Evolutionary conservation across 2,888 invertebrate genomes (phyloP).

Genomic region (Ypsolopha scabrella): DNA sequence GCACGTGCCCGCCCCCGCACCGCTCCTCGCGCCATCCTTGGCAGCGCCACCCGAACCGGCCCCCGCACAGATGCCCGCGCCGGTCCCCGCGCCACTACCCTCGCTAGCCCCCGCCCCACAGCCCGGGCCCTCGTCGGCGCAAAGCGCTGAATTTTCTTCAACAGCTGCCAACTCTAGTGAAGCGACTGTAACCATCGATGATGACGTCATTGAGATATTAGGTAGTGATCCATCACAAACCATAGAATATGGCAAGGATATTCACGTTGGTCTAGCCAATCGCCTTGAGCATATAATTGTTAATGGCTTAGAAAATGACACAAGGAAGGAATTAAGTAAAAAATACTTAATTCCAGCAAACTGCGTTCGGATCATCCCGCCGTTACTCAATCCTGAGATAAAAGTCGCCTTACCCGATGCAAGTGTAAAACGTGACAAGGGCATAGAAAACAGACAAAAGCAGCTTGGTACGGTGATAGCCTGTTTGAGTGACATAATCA

Average conservation of each 20-base stretch:
- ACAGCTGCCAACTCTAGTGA: no score
- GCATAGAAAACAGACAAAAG: constrained; percentile 15
- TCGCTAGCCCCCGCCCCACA: no score
- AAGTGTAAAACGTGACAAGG: constrained; percentile 13
- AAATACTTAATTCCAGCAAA: constrained; percentile 14
- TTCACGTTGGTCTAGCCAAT: constrained; percentile 13
- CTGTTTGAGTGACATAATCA: constrained; percentile 11
- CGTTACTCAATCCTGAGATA: constrained; percentile 15
- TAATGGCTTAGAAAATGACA: constrained; percentile 12
- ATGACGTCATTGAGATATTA: constrained; percentile 8
- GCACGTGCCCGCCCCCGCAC: no score
- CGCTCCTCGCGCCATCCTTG: no score
- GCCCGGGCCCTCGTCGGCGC: no score
- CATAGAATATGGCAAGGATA: constrained; percentile 11
- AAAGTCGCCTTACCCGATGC: constrained; percentile 12
- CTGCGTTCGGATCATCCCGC: constrained; percentile 12
- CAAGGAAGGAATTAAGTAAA: constrained; percentile 10
- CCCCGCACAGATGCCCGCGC: no score
- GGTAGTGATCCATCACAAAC: constrained; percentile 9
- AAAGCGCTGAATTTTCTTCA: no score
- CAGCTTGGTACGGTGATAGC: constrained; percentile 12
- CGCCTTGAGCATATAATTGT: constrained; percentile 12
- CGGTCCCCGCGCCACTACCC: no score
- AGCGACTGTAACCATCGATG: not conserved
- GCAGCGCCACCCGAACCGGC: no score